phyloP scores from a whole-genome alignment of 2,113 vertebrate species.

The Vidua chalybeata region DNA sequence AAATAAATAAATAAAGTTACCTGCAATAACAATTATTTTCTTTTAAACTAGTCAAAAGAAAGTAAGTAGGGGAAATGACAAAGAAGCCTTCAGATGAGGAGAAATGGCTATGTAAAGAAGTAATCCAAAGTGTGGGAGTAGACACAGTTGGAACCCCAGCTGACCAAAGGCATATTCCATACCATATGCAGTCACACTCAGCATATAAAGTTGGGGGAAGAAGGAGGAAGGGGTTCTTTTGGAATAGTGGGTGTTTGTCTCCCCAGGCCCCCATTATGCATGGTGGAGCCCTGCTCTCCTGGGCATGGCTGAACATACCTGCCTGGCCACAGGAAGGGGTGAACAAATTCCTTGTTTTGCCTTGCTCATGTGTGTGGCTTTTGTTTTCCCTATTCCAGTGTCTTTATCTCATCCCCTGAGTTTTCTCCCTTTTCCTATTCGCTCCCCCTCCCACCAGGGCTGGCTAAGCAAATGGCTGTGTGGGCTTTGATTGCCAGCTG shows the following conservation, averaged over 20 bases:
- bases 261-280: rapidly evolving
- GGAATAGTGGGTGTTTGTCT: background rate
- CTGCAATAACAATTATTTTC: background rate
- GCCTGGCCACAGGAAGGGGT: too few species aligned
- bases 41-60: background rate
- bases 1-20: background rate
- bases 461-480: rapidly evolving
- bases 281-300: background rate
- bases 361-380: background rate
- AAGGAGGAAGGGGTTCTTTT: background rate
- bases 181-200: too few species aligned
- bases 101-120: background rate
- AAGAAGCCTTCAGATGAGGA: background rate
- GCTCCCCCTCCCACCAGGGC: rapidly evolving
- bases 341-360: rapidly evolving
- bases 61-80: background rate
- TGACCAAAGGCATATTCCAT: background rate
- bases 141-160: background rate
- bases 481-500: background rate
- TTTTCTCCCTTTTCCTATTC: background rate
- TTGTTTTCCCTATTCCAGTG: background rate
- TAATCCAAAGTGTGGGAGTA: background rate
- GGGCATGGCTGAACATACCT: background rate
- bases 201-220: background rate
- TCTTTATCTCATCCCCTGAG: background rate